Evolutionary conservation across 1,140 invertebrate species (phyloP), one percentile per base, ranked within the genome.

Genomic region (Lordiphosa stackelbergi): DNA sequence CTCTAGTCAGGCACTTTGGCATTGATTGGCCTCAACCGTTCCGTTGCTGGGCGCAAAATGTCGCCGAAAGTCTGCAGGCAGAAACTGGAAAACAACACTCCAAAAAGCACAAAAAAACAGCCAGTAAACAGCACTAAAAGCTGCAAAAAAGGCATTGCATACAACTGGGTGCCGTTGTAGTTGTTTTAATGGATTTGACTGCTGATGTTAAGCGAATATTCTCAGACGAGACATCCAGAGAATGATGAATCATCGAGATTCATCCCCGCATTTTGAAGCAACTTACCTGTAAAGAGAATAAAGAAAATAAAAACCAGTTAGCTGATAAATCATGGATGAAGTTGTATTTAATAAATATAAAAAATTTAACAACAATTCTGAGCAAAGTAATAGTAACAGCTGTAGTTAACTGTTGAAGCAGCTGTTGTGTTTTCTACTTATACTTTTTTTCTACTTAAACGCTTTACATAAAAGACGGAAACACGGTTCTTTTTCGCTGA

Each of bases 271-370:
- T 43, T 49, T 53, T 11, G 48, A 28, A 36, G 34, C 34, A 47
- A 61, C 66, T 69, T 69, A 69, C 66, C 66, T 69, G 37, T 16
- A 69, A 69, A 46, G 66, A 69, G 22, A 68, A 7, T 0, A 47
- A 34, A 59, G 4, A n/a, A 37, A n/a, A 35, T 11, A 45, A 46
- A 42, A 8, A 35, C 28, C 13, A 66, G 66, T 66, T 61, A 66
- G 52, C 52, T 11, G 35, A 45, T n/a, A 24, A 48, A 63, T 43
- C 40, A 10, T 19, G 19, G 5, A 11, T 12, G 24, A 51, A 38
- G 35, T 49, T 49, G 13, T 22, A 11, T 49, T 22, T 11, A 8
- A 35, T n/a, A 49, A 34, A 52, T 55, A 9, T 60, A 9, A 31
- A 31, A 5, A 31, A 35, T 52, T n/a, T 11, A 19, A 13, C 5